Evolutionary conservation across 2,113 vertebrate genomes (phyloP).

Genomic region (Hassar affinis): DNA sequence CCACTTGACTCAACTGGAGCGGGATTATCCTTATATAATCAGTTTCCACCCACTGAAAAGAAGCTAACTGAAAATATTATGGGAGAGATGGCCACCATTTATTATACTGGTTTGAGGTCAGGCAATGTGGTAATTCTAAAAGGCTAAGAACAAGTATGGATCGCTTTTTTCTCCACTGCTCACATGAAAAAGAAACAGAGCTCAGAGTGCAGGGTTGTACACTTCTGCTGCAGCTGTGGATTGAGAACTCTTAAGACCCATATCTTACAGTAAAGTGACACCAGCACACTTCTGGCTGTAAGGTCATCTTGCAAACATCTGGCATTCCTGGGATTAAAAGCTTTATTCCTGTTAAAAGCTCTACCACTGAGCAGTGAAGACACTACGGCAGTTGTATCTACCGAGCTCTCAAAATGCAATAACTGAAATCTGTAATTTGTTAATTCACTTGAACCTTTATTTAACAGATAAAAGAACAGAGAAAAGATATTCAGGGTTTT

Average conservation of each 20-base stretch:
- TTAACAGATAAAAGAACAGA: no score
- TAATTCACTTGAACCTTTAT: no score
- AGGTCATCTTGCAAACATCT: constrained; percentile 1
- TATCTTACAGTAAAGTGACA: not conserved
- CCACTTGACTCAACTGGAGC: no score
- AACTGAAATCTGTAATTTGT: no score
- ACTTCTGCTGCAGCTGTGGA: not conserved
- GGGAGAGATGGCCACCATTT: not conserved
- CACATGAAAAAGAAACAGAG: not conserved
- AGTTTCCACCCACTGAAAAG: no score
- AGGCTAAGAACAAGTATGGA: not conserved
- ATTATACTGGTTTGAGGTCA: not conserved
- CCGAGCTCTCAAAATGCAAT: no score
- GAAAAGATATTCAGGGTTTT: no score
- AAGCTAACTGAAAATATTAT: no score
- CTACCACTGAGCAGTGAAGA: no score
- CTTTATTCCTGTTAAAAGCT: not conserved
- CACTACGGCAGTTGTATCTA: no score
- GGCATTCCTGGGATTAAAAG: not conserved
- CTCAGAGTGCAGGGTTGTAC: not conserved
- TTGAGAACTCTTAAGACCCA: not conserved
- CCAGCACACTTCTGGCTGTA: not conserved
- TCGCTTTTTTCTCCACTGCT: no score
- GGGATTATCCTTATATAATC: no score
- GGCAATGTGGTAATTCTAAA: not conserved